Base-by-base conservation (phyloP, 2,113 vertebrate genomes). In the Pungitius pungitius region DNA sequence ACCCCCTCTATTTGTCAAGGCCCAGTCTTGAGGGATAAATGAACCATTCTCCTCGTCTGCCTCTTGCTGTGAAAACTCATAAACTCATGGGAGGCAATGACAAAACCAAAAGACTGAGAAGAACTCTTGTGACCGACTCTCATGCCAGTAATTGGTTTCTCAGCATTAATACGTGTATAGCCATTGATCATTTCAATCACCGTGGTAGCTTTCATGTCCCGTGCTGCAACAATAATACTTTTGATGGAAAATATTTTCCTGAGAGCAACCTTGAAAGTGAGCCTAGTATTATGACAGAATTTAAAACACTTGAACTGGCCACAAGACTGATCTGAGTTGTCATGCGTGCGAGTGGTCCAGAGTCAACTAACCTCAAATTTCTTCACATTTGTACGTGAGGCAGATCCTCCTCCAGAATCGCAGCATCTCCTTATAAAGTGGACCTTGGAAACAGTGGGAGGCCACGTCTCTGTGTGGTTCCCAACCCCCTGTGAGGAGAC, bases 401-500 rank as follows among this genome's bases (percentile, higher is more conserved):
- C 33, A 20, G 45, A 72, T 62, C 56, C 62, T 69, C 51, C 12
- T 83, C 65, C 77, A 78, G 63, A 71, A n/a, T 81, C 65, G 77
- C 81, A 81, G 52, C 61, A 49, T 61, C 73, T 75, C 61, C 60
- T 54, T 83, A 35, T 61, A 76, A 49, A 13, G 9, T 65, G 57
- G 71, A 66, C 78, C 73, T 63, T 22, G 69, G 77, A 70, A 79
- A 71, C 80, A 80, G 85, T 66, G 68, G 85, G 87, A 80, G 78
- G 67, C 74, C 84, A 20, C 22, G 13, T 82, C 77, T 80, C 65
- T 40, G 70, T 65, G 77, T 63, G 80, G 76, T 92, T 90, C 88
- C 87, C 86, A 88, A 78, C 83, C 87, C 87, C 85, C 88, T 84
- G 37, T 74, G 78, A 88, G 54, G 86, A 83, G 72, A 69, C 60